Base-by-base conservation (phyloP, 2,797 vertebrate genomes). In the Syngnathus acus region DNA sequence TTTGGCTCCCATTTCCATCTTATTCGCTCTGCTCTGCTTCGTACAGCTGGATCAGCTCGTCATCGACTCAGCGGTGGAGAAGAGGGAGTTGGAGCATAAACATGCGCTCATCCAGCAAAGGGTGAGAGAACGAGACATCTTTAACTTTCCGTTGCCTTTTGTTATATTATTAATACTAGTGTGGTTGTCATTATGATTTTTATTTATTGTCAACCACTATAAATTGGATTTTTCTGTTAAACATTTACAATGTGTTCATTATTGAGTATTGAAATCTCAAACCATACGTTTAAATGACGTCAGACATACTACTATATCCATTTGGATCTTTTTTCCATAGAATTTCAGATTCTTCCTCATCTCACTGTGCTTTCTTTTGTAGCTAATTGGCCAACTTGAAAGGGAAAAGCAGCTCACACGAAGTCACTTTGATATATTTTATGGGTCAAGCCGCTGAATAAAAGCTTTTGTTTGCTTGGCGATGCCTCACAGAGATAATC, bases 51-150 rank as follows among this genome's bases (percentile, higher is more conserved):
- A 99, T 86, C 97, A 98, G 88, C 90, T 99, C 87, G 97, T 99
- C 81, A 96, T 99, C 0, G 96, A 98, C 84, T 98, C 96, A 0
- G 97, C 97, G 0, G 87, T 98, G 87, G 96, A 98, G 85, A 99
- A 99, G 86, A 89, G 97, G 54, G 95, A 98, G 80, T 86, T 99
- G 95, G 97, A 99, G 77, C 95, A 95, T 83, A 95, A 96, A 66
- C 97, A 99, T 0, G 97, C 96, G 0, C 77, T 95, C 72, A 95
- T 99, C 69, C 97, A 99, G 84, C 96, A 99, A 78, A 89, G 95
- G 89, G 96, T 98, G 80, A 92, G 93, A 77, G 37, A 58, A 26
- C 64, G 37, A 45, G n/a, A 48, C 57, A 37, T 1, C 21, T 55
- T 14, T 2, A 47, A 63, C 42, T 9, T 16, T 16, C 16, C 9